Base-by-base conservation (phyloP, 2,888 invertebrate species). In the Dynastes hyllus region DNA sequence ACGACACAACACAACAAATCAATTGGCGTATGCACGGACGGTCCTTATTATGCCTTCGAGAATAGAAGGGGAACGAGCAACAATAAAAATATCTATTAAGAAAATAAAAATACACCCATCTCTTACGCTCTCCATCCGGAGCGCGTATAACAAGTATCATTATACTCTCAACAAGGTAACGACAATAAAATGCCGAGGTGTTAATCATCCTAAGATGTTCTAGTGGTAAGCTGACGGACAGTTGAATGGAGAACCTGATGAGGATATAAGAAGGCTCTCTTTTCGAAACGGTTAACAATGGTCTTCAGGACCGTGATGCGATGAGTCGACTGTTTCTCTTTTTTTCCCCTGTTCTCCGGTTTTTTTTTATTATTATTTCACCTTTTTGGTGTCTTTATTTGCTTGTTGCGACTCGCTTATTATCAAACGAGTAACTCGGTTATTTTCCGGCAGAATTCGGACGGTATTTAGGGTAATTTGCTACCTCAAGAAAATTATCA, bases 201-300 rank as follows among this genome's bases (percentile, higher is more conserved):
- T 88, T 88, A 87, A 87, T 88, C 86, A 86, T 86, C 84, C 85
- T 82, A 85, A 86, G 86, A 87, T 86, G 87, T 86, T 87, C 86
- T 86, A 87, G 87, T 87, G 87, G 87, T 86, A 86, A 84, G 83
- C 84, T 87, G 87, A 87, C 86, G 84, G 87, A 87, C 87, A 84
- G 84, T 81, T 87, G 86, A 88, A 87, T 87, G 82, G 84, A 81
- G 81, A 81, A 76, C 83, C 84, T 87, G 87, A 86, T 86, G 86
- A 85, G 86, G 85, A 84, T 82, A 86, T 84, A 87, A 86, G 85
- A 83, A 84, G 84, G 81, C 85, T 85, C 86, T 86, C 85, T 83
- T 45, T 11, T 83, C 84, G 83, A 83, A 81, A 84, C 84, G 83
- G 83, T 83, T 85, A 86, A 87, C 86, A 86, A 87, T 86, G 84